A percentile compares a stretch with the other conserved stretches of the same genome.
Evolutionary conservation across 2,113 vertebrate species (phyloP).

Genomic region (Gopherus evgoodei): DNA sequence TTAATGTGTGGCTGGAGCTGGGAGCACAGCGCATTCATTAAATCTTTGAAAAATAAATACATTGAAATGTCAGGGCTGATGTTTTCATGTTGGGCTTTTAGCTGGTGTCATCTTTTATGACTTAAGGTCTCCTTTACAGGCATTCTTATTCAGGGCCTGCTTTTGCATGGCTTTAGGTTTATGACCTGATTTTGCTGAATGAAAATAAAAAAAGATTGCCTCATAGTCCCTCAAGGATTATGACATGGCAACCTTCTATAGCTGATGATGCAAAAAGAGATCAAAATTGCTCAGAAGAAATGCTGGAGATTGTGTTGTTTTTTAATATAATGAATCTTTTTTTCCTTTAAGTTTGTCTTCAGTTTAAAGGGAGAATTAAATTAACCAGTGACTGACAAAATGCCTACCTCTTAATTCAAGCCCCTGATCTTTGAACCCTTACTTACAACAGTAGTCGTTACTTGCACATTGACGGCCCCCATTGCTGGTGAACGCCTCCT

Average conservation of each 20-base stretch:
- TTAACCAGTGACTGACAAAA: neutral
- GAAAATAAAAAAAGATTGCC: neutral
- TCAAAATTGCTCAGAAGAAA: neutral
- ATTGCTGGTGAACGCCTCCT: neutral
- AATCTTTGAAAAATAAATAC: neutral
- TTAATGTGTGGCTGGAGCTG: neutral
- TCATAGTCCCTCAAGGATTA: neutral
- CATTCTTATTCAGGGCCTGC: neutral
- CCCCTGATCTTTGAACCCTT: rapidly evolving
- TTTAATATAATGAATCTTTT: neutral
- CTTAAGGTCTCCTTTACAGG: neutral
- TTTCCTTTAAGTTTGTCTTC: neutral
- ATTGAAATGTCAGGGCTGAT: neutral
- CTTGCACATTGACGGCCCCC: too few species aligned
- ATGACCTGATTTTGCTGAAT: neutral
- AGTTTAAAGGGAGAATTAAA: neutral
- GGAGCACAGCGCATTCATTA: neutral
- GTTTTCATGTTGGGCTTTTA: neutral
- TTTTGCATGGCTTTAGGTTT: neutral
- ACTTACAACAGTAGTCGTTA: neutral
- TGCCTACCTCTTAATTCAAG: too few species aligned
- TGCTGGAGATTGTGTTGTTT: too few species aligned
- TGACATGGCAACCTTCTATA: neutral
- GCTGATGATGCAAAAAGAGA: neutral
- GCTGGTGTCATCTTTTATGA: neutral